Evolutionary conservation across 1,140 invertebrate species (phyloP), one percentile per base, ranked within the genome.

Genomic region (Helicoverpa zea): DNA sequence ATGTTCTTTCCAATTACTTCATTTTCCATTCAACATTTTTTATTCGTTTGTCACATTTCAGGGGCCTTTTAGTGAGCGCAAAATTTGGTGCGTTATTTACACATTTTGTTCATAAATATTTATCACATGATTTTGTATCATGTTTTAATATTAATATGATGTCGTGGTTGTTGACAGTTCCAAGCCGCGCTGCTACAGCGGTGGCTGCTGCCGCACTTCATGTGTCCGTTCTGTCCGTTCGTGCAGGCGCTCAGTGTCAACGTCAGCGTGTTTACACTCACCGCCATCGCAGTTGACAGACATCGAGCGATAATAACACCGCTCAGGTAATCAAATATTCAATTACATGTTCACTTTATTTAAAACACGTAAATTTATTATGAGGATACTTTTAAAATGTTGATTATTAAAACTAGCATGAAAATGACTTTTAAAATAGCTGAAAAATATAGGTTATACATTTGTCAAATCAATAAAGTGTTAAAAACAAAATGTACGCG

Each of bases 201-300:
- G 81, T 98, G 98, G 98, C 96, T 97, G 81, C 93, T 98, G n/a
- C 97, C 98, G 0, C 90, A 97, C 83, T 98, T 98, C 89, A 97
- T 98, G 97, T 98, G 98, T 89, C 95, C 97, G 0, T 97, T 98
- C 87, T 98, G 97, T 83, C 97, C 98, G 0, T 98, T 98, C 90
- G 96, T 98, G 1, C 97, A 98, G 92, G 95, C 96, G 0, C 88
- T 98, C 1, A 97, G 97, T 81, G 97, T 98, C 1, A 98, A 97
- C 87, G 97, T 98, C 13, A 97, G 97, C 64, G 96, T 98, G 11
- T 98, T 98, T 86, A 98, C 98, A 0, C 92, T 98, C 23, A 97
- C 97, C 7, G 97, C 97, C 75, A 98, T 98, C 58, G 97, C 97
- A 3, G 96, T 98, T 54, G 97, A 98, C 93, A 95, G 97, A 13